Conservation (phyloP, 1,140 invertebrate genomes). For the Euwallacea fornicatus region DNA sequence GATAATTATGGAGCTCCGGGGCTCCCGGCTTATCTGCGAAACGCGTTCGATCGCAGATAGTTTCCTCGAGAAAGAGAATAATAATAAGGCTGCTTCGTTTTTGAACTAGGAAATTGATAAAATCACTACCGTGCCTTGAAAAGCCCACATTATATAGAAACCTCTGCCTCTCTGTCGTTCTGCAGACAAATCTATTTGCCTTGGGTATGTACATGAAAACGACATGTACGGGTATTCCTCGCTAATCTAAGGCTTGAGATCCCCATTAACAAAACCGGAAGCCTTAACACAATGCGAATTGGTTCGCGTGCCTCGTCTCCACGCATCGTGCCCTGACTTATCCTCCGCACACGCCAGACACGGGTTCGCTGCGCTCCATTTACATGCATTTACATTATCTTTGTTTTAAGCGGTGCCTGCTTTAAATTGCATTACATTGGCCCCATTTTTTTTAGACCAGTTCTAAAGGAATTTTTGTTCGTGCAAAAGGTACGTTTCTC, state of each 20-base stretch:
- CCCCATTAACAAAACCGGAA: conserved; percentile 24
- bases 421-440: not conserved
- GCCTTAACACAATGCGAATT: conserved; percentile 23
- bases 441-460: too few relatives aligned
- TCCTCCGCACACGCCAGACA: conserved; percentile 27
- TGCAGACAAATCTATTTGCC: too few relatives aligned
- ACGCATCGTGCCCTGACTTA: conserved; percentile 17
- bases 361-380: conserved; percentile 23
- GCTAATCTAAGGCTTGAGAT: conserved; percentile 11
- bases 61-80: conserved; percentile 10
- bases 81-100: not conserved
- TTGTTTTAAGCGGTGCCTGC: conserved; percentile 8
- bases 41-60: conserved; percentile 16
- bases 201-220: too few relatives aligned
- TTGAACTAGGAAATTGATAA: conserved; percentile 11
- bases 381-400: conserved; percentile 27
- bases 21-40: conserved; percentile 21
- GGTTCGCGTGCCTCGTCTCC: conserved; percentile 15
- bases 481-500: too few relatives aligned
- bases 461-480: too few relatives aligned
- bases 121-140: not conserved
- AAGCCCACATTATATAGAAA: too few relatives aligned
- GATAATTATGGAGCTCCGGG: conserved; percentile 26
- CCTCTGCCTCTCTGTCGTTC: too few relatives aligned
- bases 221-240: too few relatives aligned